Evolutionary conservation across 2,888 invertebrate species (phyloP).

Genomic region (Keiferia lycopersicella): DNA sequence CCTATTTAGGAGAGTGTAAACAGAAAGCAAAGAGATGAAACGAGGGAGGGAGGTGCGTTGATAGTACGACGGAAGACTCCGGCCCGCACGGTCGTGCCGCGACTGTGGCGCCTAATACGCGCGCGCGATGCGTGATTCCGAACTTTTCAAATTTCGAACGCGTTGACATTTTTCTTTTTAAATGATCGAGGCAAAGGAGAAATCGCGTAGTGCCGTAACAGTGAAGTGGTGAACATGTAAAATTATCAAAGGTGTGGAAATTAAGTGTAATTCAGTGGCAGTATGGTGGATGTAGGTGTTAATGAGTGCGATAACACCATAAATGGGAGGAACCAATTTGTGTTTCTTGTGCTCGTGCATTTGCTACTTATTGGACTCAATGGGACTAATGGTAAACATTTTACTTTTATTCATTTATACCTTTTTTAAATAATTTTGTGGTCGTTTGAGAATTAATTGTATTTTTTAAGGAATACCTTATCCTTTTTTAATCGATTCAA

Average conservation of each 20-base stretch:
- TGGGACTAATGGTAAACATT: slow-evolving; percentile 76
- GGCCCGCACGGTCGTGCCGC: slow-evolving; percentile 63
- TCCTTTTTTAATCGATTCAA: too few relatives aligned
- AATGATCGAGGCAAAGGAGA: slow-evolving; percentile 32
- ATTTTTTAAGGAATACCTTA: background rate
- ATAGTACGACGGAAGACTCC: slow-evolving; percentile 71
- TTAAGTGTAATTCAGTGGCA: slow-evolving; percentile 71
- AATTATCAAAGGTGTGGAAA: slow-evolving; percentile 66
- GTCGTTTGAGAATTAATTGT: too few relatives aligned
- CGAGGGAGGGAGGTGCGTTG: slow-evolving; percentile 66
- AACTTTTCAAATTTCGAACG: slow-evolving; percentile 58
- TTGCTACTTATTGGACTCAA: slow-evolving; percentile 77
- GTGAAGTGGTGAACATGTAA: slow-evolving; percentile 70
- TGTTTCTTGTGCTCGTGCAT: slow-evolving; percentile 77
- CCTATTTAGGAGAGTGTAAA: slow-evolving; percentile 74
- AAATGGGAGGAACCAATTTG: slow-evolving; percentile 78
- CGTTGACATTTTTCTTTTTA: slow-evolving; percentile 36
- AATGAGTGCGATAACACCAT: slow-evolving; percentile 77
- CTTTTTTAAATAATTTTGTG: background rate
- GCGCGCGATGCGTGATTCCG: slow-evolving; percentile 47
- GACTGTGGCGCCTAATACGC: slow-evolving; percentile 43
- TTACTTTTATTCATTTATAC: slow-evolving; percentile 26
- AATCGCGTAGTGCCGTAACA: slow-evolving; percentile 43
- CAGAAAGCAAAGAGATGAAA: slow-evolving; percentile 46
- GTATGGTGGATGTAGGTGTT: slow-evolving; percentile 79